Evolutionary conservation across 2,888 invertebrate species (phyloP), one percentile per base, ranked within the genome.

Genomic region (Chrysomela aeneicollis): DNA sequence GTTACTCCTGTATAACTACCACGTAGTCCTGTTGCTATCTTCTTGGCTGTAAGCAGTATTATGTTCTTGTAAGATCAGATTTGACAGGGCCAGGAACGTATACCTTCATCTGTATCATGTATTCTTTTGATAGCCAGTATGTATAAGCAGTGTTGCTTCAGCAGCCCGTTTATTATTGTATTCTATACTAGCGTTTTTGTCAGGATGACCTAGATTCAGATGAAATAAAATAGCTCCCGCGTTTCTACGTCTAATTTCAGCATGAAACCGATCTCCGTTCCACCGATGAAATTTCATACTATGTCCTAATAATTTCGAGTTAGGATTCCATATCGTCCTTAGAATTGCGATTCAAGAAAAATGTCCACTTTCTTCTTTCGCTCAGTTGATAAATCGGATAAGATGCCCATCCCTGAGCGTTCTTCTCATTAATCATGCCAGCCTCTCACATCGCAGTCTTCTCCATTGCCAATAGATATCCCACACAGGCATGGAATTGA

Each of bases 401-500:
- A 35, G 12, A 6, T 42, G 61, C 59, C 59, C 30, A 63, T 53
- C 59, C 63, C 59, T 59, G 35, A 46, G 32, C 19, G 21, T 22
- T 59, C 42, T 17, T 15, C 32, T 63, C 63, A 63, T 63, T 59
- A 63, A 63, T 63, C 63, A 63, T 63, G 15, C 51, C 53, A 59
- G 30, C 53, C 63, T 63, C 63, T 63, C 59, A 59, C 63, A 63
- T 63, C 59, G 59, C 59, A 53, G 59, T 59, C 58, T 63, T 59
- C 54, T 21, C 54, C 49, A 59, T 59, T 59, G 52, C 59, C 63
- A 59, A 59, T 63, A 49, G 59, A 18, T 53, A 63, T 53, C 63
- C 63, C 59, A 63, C 63, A 63, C 63, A 59, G 63, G 53, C 63
- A 46, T 53, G 59, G 42, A 63, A 63, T 63, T 63, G 63, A 63